Percentiles rank a stretch among this genome's conserved stretches.
Conservation (phyloP, 2,113 vertebrate species). For the Brachirus orientalis region DNA sequence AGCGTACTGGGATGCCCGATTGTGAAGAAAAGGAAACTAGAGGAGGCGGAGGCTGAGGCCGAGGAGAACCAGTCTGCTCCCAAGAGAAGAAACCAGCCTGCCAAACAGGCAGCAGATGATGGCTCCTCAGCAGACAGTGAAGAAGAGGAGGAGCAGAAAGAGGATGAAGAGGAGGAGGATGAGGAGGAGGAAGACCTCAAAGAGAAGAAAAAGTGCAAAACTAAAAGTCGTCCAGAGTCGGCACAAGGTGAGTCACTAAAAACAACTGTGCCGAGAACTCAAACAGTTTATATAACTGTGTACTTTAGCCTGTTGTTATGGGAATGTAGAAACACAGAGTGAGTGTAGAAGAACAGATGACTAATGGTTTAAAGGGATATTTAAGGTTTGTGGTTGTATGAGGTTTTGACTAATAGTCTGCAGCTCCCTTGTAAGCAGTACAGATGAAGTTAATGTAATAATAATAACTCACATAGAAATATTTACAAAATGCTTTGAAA, state of each 20-base stretch:
- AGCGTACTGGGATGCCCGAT: constrained; percentile 93
- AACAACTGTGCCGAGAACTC: no score
- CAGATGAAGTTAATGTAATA: no score
- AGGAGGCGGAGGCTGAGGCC: constrained; percentile 84
- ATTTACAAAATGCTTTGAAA: no score
- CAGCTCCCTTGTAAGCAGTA: no score
- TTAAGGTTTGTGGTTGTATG: no score
- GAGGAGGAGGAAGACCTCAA: constrained; percentile 64
- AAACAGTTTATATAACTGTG: no score
- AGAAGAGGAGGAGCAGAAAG: constrained; percentile 85
- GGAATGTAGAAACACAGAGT: no score
- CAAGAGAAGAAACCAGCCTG: constrained; percentile 88
- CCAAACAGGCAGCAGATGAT: constrained; percentile 87
- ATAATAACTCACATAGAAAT: no score
- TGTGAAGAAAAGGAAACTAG: constrained; percentile 95
- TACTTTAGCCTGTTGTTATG: no score
- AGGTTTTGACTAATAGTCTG: no score
- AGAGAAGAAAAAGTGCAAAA: constrained; percentile 51
- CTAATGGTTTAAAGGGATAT: no score
- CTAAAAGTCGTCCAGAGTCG: constrained; percentile 36
- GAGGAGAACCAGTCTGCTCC: constrained; percentile 85
- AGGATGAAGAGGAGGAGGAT: constrained; percentile 82
- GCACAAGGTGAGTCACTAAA: constrained; percentile 53
- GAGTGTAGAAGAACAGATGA: no score
- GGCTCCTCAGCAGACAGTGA: constrained; percentile 89